Base-by-base conservation (phyloP, 2,797 vertebrate genomes). In the Onychomys torridus region DNA sequence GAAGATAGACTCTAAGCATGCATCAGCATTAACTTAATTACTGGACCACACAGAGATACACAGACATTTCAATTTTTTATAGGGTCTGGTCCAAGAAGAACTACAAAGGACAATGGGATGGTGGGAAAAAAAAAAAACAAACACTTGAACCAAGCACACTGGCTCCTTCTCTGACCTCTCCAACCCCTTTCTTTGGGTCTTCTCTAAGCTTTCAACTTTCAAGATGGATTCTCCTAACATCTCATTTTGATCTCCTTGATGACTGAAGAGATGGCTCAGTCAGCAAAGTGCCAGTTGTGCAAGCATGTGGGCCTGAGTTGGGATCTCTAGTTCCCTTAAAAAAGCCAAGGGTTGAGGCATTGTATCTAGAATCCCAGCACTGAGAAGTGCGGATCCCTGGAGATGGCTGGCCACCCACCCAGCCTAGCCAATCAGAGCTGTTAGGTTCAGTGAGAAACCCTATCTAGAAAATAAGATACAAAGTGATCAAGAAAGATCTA, bases 171-270 rank as follows among this genome's bases (percentile, higher is more conserved):
- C 13, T 59, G 19, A 4, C 55, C 29, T 37, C 71, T 76, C 52
- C 63, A 73, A 43, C 59, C 13, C 16, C 77, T 88, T 37, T 81
- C 40, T 76, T 79, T 82, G 29, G 10, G 11, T 57, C 3, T 25
- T 85, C 37, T 76, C 17, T 55, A 90, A n/a, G 34, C 27, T 85
- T 92, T 90, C 37, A 69, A 79, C 43, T 57, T 96, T 52, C 55
- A 85, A 25, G 2, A 73, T 87, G 4, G 83, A 94, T 86, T 93
- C 32, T 94, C 89, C 16, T 52, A 92, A 89, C 29, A 87, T 77
- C 40, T 89, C 43, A n/a, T 12, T 92, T 59, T 75, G 52, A 13
- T 59, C 52, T 73, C 17, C 37, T 69, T 43, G 55, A 37, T 21
- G 69, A 43, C 6, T 43, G 5, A 55, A 7, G 17, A 12, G 3